Evolutionary conservation across 1,140 invertebrate species (phyloP), one percentile per base, ranked within the genome.

Genomic region (Euura saliciscinereae): DNA sequence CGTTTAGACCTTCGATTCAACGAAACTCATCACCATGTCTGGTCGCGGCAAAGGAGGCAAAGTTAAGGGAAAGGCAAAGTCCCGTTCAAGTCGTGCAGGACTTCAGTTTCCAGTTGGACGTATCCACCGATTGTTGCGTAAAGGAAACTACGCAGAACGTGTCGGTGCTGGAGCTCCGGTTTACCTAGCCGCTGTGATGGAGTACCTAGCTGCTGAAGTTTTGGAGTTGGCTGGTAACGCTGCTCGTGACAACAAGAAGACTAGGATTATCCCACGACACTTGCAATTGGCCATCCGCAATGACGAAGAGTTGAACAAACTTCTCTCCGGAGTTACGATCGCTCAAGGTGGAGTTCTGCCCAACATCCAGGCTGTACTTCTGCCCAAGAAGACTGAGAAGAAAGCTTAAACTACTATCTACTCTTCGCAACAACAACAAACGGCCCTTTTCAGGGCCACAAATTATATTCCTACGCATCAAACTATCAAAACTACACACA

Each of bases 211-310:
- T 72, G 90, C 93, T 64, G 77, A 76, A 86, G 91, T 64, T 91
- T 91, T 86, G 92, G 93, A 94, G 79, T 90, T 94, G 84, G 93
- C 94, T 45, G 92, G 94, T 3, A 95, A 96, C 78, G 94, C 94
- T 13, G 95, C 95, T 0, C 81, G 86, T 42, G 89, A 92, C 51
- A 91, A 91, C 75, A 90, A 91, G 44, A 88, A 90, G 78, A 88
- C 89, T 2, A 89, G 95, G 71, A 94, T 97, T 59, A 93, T 93
- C 71, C 96, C 96, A 0, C 89, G 95, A 67, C 95, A 97, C 82
- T 88, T 97, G 2, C 91, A 96, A 74, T 83, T 97, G 68, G 96
- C 95, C 6, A 93, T 97, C 28, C 89, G 93, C 59, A 96, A 96
- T 84, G 96, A 91, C 86, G 91, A 93, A 80, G 92, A 93, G 80